These are phyloP conservation scores for Triops cancriformis DNA, from an alignment of 1,140 invertebrate genomes.

Conservation along the genomic window DNA sequence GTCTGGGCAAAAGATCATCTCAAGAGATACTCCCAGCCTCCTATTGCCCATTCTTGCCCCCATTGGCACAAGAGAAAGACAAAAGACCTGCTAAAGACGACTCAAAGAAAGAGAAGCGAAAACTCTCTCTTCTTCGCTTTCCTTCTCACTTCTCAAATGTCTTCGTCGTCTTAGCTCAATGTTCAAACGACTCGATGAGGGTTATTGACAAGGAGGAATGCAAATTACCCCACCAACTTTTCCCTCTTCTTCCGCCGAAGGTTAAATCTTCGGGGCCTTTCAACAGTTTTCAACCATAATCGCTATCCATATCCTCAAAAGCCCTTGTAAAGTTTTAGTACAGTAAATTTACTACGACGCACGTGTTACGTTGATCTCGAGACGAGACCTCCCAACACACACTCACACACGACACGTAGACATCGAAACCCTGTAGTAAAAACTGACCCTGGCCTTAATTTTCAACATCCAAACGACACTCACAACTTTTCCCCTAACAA, in stretches of 20 bases:
- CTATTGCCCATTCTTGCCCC: neutral
- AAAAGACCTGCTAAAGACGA: neutral
- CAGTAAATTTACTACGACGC: neutral
- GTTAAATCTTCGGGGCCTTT: neutral
- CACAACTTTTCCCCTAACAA: neutral
- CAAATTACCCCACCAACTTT: neutral
- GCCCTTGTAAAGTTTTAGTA: neutral
- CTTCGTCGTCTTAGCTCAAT: neutral
- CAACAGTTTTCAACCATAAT: too few relatives aligned
- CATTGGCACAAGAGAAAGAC: neutral
- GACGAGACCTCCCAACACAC: neutral
- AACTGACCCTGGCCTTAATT: constrained; percentile 10
- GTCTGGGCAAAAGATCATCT: neutral
- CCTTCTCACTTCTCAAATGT: neutral
- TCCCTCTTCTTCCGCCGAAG: neutral
- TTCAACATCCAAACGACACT: neutral
- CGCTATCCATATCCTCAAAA: neutral
- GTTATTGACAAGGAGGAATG: constrained; percentile 13
- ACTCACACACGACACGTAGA: neutral
- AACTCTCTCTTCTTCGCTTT: neutral
- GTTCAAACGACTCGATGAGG: neutral
- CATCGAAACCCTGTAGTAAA: neutral
- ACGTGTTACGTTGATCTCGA: neutral
- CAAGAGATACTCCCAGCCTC: neutral
- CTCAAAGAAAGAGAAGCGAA: neutral